Percentiles rank a stretch among this genome's conserved stretches.
phyloP scores from a whole-genome alignment of 2,113 vertebrate species.

The Brachyhypopomus gauderio region DNA sequence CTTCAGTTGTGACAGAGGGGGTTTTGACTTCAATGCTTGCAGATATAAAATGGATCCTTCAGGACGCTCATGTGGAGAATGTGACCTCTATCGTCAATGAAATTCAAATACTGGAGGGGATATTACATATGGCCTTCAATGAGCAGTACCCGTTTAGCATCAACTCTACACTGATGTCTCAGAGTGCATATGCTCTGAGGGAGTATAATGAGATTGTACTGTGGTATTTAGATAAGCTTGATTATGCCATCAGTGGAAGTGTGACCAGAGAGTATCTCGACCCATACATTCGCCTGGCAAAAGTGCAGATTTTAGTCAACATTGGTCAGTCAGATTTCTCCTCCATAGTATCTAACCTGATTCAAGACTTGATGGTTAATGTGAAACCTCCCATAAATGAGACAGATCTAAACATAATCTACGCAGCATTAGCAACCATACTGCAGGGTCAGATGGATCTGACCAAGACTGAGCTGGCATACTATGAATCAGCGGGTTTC shows the following conservation, averaged over 20 bases:
- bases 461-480: conserved; percentile 55
- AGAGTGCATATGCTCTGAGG: conserved; percentile 51
- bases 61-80: conserved; percentile 53
- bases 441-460: conserved; percentile 48
- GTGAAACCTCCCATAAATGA: conserved; percentile 64
- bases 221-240: conserved; percentile 72
- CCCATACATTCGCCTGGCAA: conserved; percentile 59
- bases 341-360: conserved; percentile 53
- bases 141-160: conserved; percentile 52
- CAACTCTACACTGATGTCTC: conserved; percentile 50
- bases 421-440: conserved; percentile 53
- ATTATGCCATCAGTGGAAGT: conserved; percentile 64
- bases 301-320: conserved; percentile 62
- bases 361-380: conserved; percentile 51
- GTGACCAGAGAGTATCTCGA: conserved; percentile 56
- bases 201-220: conserved; percentile 59
- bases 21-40: conserved; percentile 55
- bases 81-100: conserved; percentile 63
- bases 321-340: conserved; percentile 61
- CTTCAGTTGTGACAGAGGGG: conserved; percentile 40
- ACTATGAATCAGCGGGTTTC: not conserved
- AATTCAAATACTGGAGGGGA: conserved; percentile 64
- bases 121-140: conserved; percentile 59
- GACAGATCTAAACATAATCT: conserved; percentile 58
- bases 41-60: conserved; percentile 64